phyloP scores from a whole-genome alignment of 2,113 vertebrate genomes.

The Xenopus borealis region DNA sequence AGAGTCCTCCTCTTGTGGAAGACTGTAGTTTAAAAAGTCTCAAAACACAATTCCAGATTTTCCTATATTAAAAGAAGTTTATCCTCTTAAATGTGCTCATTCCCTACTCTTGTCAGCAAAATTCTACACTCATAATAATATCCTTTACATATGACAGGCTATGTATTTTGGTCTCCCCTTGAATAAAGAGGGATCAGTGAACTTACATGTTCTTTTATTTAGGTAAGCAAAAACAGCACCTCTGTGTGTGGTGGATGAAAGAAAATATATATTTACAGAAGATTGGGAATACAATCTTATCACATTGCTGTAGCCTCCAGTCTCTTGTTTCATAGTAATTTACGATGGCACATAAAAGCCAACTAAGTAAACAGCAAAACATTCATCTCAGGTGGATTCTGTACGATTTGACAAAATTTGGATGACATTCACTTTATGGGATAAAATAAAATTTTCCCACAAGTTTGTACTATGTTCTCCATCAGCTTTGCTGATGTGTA shows the following conservation, averaged over 20 bases:
- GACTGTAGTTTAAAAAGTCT: too few relatives aligned
- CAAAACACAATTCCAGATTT: too few relatives aligned
- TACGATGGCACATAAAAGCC: neutral
- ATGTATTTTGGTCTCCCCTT: too few relatives aligned
- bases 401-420: neutral
- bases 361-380: neutral
- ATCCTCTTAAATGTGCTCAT: too few relatives aligned
- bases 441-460: neutral
- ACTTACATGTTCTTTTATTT: too few relatives aligned
- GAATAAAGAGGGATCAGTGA: too few relatives aligned
- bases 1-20: too few relatives aligned
- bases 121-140: too few relatives aligned
- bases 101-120: too few relatives aligned
- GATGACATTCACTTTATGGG: neutral
- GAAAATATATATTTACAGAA: neutral
- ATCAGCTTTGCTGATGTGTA: neutral
- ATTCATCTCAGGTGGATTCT: neutral
- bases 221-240: neutral
- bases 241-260: neutral
- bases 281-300: neutral
- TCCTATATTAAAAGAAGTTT: too few relatives aligned
- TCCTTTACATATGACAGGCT: too few relatives aligned
- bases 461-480: neutral
- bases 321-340: constrained; percentile 6
- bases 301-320: neutral